A percentile compares a stretch with the other conserved stretches of the same genome.
Conservation (phyloP, 2,797 vertebrate genomes). For the Tiaroga cobitis region DNA sequence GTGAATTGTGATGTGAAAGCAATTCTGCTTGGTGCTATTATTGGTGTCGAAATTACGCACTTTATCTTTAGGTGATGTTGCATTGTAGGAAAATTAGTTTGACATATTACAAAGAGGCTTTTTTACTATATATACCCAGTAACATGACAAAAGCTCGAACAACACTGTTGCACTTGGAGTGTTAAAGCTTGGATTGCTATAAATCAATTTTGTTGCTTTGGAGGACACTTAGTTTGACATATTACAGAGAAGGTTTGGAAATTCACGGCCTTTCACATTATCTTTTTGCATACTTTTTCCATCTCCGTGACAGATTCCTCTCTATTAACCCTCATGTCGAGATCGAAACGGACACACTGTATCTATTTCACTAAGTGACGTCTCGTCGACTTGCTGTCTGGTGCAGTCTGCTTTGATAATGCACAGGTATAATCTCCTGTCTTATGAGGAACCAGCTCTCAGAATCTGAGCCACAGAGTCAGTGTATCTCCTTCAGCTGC, state of each 20-base stretch:
- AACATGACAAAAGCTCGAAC: not conserved
- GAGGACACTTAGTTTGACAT: constrained; percentile 23
- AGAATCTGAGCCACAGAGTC: constrained; percentile 37
- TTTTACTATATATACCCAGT: not conserved
- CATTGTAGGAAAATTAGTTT: constrained; percentile 20
- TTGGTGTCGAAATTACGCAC: not conserved
- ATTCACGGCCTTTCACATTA: not conserved
- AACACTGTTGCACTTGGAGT: not conserved
- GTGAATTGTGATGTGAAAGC: not conserved
- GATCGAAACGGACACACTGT: constrained; percentile 46
- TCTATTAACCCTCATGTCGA: constrained; percentile 45
- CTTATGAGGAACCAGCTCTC: constrained; percentile 36
- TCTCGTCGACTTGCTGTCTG: constrained; percentile 61
- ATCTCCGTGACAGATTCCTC: constrained; percentile 39
- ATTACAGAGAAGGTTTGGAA: not conserved
- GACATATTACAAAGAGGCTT: constrained; percentile 6
- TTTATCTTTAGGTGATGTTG: not conserved
- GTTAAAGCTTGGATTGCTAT: not conserved
- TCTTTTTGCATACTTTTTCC: constrained; percentile 3
- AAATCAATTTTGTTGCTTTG: not conserved
- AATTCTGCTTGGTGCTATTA: not conserved
- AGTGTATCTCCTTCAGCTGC: constrained; percentile 24
- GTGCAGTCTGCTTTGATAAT: constrained; percentile 57
- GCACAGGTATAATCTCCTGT: constrained; percentile 40
- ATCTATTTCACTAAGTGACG: constrained; percentile 62